Evolutionary conservation across 2,113 vertebrate species (phyloP), one percentile per base, ranked within the genome.

Genomic region (Formicarius rufipectus): DNA sequence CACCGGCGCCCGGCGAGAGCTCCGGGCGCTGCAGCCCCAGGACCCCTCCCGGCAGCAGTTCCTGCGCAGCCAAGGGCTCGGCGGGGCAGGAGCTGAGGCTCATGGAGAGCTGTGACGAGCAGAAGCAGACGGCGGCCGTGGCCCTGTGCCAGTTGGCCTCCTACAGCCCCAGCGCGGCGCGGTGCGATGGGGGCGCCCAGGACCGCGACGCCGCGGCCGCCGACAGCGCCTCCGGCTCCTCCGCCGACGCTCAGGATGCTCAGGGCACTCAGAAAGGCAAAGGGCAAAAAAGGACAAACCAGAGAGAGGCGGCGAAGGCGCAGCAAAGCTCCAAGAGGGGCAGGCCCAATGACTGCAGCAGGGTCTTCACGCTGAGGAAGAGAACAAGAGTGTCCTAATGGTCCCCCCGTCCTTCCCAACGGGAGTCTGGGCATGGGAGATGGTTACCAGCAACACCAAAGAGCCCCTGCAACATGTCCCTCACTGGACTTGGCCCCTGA

Each of bases 121-220:
- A 99, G 97, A 99, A 99, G 95, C 99, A 99, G 96, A 99, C 98
- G 0, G 99, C 99, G 0, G 99, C 99, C 0, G 98, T 99, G 52
- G 99, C 99, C 4, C 99, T 99, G 77, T 99, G 99, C 93, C 99
- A 99, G 91, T 97, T 99, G 35, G 99, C 99, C 5, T 97, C 96
- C 3, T 99, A 98, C 74, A 98, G 98, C 90, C 98, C 98, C 0
- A 62, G 90, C 50, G 81, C 95, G 2, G 73, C 53, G 1, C 90
- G 89, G 50, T n/a, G n/a, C n/a, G n/a, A n/a, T n/a, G n/a, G n/a
- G n/a, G n/a, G n/a, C n/a, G n/a, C n/a, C n/a, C n/a, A n/a, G n/a
- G n/a, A n/a, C n/a, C n/a, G n/a, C n/a, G n/a, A n/a, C n/a, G n/a
- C n/a, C n/a, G n/a, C n/a, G n/a, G n/a, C n/a, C n/a, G n/a, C n/a